These are phyloP conservation scores for Melanotus villosus DNA, from an alignment of 2,888 invertebrate species.

Conservation along the genomic window DNA sequence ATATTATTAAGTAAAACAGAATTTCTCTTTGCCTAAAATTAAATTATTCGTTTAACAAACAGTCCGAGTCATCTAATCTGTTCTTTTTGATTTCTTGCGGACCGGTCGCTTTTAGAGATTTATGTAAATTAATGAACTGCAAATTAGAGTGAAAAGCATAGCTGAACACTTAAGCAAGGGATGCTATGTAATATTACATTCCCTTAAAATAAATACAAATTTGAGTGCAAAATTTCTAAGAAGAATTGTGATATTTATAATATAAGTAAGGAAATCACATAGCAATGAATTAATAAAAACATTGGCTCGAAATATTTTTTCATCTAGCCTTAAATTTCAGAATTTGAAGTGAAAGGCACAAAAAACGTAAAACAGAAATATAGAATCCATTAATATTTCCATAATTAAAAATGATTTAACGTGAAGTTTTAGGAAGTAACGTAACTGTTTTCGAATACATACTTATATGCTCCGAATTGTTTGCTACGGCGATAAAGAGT, in stretches of 20 bases:
- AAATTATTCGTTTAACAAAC: conserved; percentile 27
- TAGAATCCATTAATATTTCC: no score
- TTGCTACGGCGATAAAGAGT: no score
- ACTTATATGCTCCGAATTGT: no score
- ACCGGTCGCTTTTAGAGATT: conserved; percentile 31
- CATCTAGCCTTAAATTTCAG: no score
- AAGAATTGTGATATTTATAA: conserved; percentile 18
- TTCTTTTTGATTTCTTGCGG: conserved; percentile 10
- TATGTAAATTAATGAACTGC: conserved; percentile 43
- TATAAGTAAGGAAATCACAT: no score
- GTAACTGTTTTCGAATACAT: no score
- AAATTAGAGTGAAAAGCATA: conserved; percentile 40
- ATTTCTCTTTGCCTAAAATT: background rate
- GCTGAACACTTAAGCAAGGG: conserved; percentile 30
- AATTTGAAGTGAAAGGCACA: no score
- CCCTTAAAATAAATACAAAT: background rate
- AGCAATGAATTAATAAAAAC: no score
- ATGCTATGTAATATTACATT: conserved; percentile 13
- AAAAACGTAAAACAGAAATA: no score
- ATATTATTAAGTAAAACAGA: background rate
- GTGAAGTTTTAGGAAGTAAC: no score
- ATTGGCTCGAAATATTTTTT: no score
- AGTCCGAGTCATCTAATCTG: conserved; percentile 30
- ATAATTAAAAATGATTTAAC: no score
- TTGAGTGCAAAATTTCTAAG: conserved; percentile 22